Percentiles rank a stretch among this genome's conserved stretches.
Evolutionary conservation across 2,888 invertebrate genomes (phyloP).

Genomic region (Cryptus viduatorius): DNA sequence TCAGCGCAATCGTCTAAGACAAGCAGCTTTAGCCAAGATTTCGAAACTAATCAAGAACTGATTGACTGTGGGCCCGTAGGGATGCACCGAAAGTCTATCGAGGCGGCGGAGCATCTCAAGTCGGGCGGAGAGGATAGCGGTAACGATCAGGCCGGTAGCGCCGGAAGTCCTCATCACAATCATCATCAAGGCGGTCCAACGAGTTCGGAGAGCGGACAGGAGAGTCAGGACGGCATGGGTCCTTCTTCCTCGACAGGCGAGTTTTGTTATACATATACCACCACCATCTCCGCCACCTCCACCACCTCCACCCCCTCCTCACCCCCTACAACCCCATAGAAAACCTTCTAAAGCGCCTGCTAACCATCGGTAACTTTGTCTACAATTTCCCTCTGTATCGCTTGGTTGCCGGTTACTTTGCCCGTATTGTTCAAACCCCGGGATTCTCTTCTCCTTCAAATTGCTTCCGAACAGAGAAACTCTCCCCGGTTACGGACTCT

Average conservation of each 20-base stretch:
- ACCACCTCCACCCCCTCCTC: neutral
- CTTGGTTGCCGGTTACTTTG: neutral
- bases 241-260: conserved; percentile 81
- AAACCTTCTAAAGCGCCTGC: no score
- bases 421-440: neutral
- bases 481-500: neutral
- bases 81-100: conserved; percentile 99
- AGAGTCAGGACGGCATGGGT: conserved; percentile 83
- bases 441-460: neutral
- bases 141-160: conserved; percentile 84
- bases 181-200: conserved; percentile 82
- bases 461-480: neutral
- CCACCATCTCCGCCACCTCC: neutral
- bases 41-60: conserved; percentile 85
- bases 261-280: conserved; percentile 22
- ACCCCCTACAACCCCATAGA: conserved; percentile 4
- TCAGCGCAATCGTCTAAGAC: conserved; percentile 85
- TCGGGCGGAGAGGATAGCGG: conserved; percentile 91
- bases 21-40: conserved; percentile 85
- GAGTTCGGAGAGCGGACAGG: conserved; percentile 83
- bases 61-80: conserved; percentile 89
- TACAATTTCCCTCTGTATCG: conserved; percentile 1
- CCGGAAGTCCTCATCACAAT: conserved; percentile 81
- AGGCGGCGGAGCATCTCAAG: conserved; percentile 98
- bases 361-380: no score